Conservation (phyloP, 2,113 vertebrate genomes). For the Chinchilla lanigera region DNA sequence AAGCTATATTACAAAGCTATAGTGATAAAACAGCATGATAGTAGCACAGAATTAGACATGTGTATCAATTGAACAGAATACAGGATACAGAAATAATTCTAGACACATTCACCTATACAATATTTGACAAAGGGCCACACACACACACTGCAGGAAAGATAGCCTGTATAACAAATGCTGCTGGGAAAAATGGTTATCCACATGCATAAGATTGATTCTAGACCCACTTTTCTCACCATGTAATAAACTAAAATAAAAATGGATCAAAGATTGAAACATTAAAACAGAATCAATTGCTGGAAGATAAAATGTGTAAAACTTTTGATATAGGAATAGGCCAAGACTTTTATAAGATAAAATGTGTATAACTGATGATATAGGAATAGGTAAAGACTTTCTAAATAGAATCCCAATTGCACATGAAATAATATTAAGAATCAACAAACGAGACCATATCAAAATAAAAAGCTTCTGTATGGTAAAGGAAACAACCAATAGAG, state of each 20-base stretch:
- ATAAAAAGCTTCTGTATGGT: neutral
- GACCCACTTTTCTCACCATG: neutral
- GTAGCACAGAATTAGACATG: neutral
- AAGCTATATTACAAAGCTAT: neutral
- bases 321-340: neutral
- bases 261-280: neutral
- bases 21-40: neutral
- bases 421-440: neutral
- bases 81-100: neutral
- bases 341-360: neutral
- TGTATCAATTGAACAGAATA: neutral
- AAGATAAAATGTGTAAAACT: neutral
- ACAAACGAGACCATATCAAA: neutral
- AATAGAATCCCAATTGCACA: neutral
- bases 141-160: neutral
- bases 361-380: neutral
- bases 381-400: neutral
- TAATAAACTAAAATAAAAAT: neutral
- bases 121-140: neutral
- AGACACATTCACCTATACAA: neutral
- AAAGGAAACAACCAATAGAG: neutral
- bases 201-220: neutral
- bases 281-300: neutral
- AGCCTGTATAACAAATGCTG: neutral
- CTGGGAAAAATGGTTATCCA: neutral